Percentiles rank a stretch among this genome's conserved stretches.
These are phyloP conservation scores for Lycodopsis pacificus DNA, from an alignment of 2,797 vertebrate genomes.

Conservation along the genomic window DNA sequence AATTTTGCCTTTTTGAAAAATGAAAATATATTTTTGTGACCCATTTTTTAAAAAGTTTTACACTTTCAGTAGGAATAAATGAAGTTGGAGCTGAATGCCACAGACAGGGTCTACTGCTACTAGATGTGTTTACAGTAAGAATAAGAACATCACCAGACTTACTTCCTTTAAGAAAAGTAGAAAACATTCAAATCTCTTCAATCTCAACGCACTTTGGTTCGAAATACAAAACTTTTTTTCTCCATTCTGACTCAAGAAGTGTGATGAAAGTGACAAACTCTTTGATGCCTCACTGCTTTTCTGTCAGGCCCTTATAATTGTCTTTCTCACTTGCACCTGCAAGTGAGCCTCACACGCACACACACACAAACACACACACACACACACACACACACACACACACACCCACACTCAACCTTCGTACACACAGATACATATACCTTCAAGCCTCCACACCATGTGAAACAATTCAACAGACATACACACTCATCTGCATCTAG, in stretches of 20 bases:
- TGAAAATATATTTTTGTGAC: not conserved
- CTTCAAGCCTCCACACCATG: not conserved
- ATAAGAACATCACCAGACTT: not conserved
- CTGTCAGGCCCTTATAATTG: slow-evolving; percentile 60
- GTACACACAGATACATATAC: not conserved
- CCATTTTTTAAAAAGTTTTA: not conserved
- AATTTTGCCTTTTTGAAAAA: not conserved
- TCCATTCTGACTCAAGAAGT: not conserved
- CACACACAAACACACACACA: not conserved
- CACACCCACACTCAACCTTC: not conserved
- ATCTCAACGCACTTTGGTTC: not conserved
- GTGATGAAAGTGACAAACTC: not conserved
- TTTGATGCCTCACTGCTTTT: slow-evolving; percentile 30
- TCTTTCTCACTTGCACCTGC: slow-evolving; percentile 61
- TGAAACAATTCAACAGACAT: slow-evolving; percentile 11
- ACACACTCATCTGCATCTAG: not conserved
- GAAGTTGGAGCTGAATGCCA: not conserved
- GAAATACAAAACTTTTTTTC: not conserved
- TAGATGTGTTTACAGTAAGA: not conserved
- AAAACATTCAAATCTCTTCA: not conserved
- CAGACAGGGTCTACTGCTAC: not conserved
- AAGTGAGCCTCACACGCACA: slow-evolving; percentile 15
- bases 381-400: not conserved
- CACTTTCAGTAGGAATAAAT: not conserved
- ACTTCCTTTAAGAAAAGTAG: not conserved